Evolutionary conservation across 2,888 invertebrate genomes (phyloP).

Genomic region (Cerastis rubricosa): DNA sequence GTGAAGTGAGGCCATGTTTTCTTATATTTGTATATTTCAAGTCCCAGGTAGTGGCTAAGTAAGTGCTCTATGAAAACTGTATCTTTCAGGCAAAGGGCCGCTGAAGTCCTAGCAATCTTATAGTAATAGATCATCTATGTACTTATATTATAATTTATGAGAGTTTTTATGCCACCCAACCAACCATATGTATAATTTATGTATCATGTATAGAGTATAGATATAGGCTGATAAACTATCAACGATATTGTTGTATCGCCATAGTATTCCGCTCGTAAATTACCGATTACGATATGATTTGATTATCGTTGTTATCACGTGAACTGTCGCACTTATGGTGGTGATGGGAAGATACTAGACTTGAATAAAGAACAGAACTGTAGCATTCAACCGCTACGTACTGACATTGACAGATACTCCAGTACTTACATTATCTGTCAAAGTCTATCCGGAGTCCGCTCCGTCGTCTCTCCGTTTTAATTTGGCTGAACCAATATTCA

Average conservation of each 20-base stretch:
- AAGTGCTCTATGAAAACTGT: neutral
- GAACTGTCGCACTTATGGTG: slow-evolving; percentile 5
- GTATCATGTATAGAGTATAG: slow-evolving; percentile 22
- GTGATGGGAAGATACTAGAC: neutral
- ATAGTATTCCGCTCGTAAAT: slow-evolving; percentile 53
- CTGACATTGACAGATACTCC: neutral
- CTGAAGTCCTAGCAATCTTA: slow-evolving; percentile 13
- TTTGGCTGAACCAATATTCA: neutral
- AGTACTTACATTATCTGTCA: too few species aligned
- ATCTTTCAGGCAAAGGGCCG: slow-evolving; percentile 6
- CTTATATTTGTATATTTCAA: neutral
- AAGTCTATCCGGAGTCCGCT: neutral
- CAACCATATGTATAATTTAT: neutral
- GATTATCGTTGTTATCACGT: slow-evolving; percentile 34
- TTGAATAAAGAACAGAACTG: neutral
- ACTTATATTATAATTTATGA: neutral
- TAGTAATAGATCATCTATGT: neutral
- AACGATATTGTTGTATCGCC: slow-evolving; percentile 28
- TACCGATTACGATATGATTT: slow-evolving; percentile 52
- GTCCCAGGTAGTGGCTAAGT: too few species aligned
- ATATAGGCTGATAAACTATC: slow-evolving; percentile 56
- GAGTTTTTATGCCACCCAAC: neutral
- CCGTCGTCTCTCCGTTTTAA: neutral
- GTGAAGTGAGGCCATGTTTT: neutral
- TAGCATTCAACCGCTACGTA: neutral